phyloP scores from a whole-genome alignment of 2,888 invertebrate genomes.

The Macrophya annulata region DNA sequence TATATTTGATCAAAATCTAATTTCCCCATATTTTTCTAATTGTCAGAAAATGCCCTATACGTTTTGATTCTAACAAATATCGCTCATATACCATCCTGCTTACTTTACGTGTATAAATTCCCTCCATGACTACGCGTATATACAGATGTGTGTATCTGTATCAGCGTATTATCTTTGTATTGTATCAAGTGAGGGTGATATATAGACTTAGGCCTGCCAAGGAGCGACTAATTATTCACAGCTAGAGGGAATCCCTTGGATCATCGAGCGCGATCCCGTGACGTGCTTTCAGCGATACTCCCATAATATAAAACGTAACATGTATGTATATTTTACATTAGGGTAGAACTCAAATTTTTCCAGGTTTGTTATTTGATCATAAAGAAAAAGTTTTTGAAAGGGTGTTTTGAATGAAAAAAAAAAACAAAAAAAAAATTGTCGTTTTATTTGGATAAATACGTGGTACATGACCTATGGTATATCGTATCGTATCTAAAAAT shows the following conservation, averaged over 20 bases:
- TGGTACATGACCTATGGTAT: background rate
- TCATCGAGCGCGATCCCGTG: background rate
- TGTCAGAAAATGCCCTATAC: background rate
- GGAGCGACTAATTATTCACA: conserved; percentile 36
- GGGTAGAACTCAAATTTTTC: too few relatives aligned
- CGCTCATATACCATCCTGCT: background rate
- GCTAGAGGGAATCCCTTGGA: background rate
- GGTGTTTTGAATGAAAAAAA: too few relatives aligned
- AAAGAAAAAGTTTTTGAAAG: too few relatives aligned
- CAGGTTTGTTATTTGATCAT: too few relatives aligned
- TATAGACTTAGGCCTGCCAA: conserved; percentile 23
- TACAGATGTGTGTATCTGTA: background rate
- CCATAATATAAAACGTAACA: background rate
- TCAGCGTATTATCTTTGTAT: background rate
- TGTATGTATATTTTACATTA: too few relatives aligned
- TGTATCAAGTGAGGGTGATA: conserved; percentile 18
- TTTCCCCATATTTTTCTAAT: background rate
- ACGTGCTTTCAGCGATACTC: background rate
- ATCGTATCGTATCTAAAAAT: background rate
- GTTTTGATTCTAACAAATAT: background rate
- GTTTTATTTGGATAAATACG: too few relatives aligned
- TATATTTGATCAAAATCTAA: background rate
- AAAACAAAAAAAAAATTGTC: too few relatives aligned
- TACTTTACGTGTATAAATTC: background rate
- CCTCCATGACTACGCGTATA: background rate